These are phyloP conservation scores for Circaetus gallicus DNA, from an alignment of 2,113 vertebrate genomes.

Conservation along the genomic window DNA sequence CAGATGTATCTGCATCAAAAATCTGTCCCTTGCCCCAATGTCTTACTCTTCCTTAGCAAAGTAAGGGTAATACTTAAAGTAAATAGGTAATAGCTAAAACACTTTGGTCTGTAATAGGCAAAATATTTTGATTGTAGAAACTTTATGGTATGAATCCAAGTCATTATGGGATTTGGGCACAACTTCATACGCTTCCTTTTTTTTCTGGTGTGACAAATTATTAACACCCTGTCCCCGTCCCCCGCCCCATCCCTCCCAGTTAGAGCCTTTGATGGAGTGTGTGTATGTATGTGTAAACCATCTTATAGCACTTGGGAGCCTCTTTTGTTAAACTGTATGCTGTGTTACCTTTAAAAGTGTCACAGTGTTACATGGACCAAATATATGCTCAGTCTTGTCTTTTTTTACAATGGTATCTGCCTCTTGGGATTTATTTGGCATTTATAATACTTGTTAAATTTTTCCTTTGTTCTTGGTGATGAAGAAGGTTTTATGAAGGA, in stretches of 20 bases:
- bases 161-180: background rate
- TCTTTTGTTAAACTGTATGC: background rate
- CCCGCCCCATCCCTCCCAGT: fast-evolving
- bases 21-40: background rate
- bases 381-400: background rate
- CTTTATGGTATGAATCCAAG: background rate
- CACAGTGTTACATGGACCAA: background rate
- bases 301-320: background rate
- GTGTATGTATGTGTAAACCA: background rate
- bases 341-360: background rate
- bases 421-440: background rate
- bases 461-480: background rate
- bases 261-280: background rate
- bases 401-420: background rate
- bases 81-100: background rate
- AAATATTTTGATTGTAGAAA: background rate
- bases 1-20: background rate
- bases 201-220: background rate
- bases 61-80: background rate
- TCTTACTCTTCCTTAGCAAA: background rate
- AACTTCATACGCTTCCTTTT: background rate
- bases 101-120: background rate
- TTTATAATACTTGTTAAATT: background rate
- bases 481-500: background rate
- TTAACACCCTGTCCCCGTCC: fast-evolving